Evolutionary conservation across 2,113 vertebrate species (phyloP).

Genomic region (Azemiops feae): DNA sequence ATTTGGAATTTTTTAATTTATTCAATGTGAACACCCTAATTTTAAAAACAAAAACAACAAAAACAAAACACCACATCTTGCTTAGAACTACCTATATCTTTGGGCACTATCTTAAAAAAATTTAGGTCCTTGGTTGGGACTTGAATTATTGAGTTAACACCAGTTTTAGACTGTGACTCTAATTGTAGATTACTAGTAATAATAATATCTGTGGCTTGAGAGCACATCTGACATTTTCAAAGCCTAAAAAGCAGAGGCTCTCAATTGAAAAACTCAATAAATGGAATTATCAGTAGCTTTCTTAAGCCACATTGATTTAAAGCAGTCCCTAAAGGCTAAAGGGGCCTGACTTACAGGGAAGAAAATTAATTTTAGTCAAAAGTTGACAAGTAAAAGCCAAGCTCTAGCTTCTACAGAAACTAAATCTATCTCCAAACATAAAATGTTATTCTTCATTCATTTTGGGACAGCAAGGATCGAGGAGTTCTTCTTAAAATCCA

Average conservation of each 20-base stretch:
- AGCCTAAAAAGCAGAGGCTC: not conserved
- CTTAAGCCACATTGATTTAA: not conserved
- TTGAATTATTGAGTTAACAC: not conserved
- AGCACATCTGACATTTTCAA: not conserved
- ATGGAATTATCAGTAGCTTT: not conserved
- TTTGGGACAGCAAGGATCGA: not conserved
- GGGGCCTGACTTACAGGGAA: not conserved
- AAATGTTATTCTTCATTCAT: not conserved
- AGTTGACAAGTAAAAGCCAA: not conserved
- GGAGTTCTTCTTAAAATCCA: not conserved
- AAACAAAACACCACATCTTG: not conserved
- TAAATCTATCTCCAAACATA: not conserved
- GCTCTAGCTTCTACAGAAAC: not conserved
- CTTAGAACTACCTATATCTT: not conserved
- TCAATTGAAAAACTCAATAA: not conserved
- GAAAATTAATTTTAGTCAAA: not conserved
- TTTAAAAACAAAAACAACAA: not conserved
- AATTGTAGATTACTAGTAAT: not conserved
- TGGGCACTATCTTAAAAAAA: not conserved
- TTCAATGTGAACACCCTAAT: not conserved
- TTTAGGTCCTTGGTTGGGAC: not conserved
- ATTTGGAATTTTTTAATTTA: not conserved
- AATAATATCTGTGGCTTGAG: not conserved
- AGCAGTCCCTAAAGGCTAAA: not conserved
- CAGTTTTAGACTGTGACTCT: not conserved